phyloP scores from a whole-genome alignment of 2,888 invertebrate species.

The Epiblema foenella region DNA sequence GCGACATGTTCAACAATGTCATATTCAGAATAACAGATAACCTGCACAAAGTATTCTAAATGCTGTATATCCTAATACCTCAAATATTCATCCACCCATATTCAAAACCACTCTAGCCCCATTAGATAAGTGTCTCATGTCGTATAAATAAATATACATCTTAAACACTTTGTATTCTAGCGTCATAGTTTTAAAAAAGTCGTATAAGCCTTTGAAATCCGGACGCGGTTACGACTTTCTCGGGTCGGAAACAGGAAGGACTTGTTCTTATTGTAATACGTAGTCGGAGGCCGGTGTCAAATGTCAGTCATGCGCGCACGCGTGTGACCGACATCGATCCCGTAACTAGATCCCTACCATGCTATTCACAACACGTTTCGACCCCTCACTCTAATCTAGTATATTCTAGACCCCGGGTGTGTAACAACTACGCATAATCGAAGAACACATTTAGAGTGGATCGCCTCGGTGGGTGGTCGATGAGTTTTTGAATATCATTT shows the following conservation, averaged over 20 bases:
- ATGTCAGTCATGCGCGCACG: constrained; percentile 67
- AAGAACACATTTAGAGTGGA: not conserved
- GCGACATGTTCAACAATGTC: not conserved
- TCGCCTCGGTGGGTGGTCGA: not conserved
- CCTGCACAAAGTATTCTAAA: not conserved
- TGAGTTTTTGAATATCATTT: not conserved
- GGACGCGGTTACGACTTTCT: constrained; percentile 5
- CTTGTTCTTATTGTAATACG: constrained; percentile 34
- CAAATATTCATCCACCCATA: not conserved
- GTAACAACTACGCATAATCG: not conserved
- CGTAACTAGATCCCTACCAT: constrained; percentile 61
- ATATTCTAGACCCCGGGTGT: not conserved
- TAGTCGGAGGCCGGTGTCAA: constrained; percentile 40
- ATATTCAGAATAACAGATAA: not conserved
- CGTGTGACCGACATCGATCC: constrained; percentile 54
- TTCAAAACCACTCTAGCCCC: not conserved
- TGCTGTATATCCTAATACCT: not conserved
- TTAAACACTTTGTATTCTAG: not conserved
- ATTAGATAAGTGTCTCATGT: not conserved
- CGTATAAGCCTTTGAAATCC: not conserved
- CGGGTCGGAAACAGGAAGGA: constrained; percentile 15
- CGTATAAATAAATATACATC: not conserved
- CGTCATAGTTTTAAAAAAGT: not conserved
- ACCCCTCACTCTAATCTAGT: not conserved
- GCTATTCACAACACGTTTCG: constrained; percentile 38